Base-by-base conservation (phyloP, 2,888 invertebrate species). In the Platycheirus rosarum region DNA sequence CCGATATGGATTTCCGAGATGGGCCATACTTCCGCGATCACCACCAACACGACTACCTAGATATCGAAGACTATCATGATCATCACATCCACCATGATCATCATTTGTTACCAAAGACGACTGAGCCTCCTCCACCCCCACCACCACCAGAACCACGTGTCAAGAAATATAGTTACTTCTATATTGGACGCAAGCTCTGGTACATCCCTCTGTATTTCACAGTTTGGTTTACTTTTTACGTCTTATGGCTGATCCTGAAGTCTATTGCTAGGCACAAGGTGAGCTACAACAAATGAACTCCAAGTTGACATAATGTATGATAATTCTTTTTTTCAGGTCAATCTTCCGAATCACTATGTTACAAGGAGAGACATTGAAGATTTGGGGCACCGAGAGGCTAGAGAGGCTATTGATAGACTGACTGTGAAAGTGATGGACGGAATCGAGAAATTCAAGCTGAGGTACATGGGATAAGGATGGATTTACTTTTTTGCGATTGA, bases 201-300 rank as follows among this genome's bases (percentile, higher is more conserved):
- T 94, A 94, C 87, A 91, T 94, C 68, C 94, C 94, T 0, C 88
- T 94, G 48, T 94, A 94, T 88, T 94, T 94, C 86, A 94, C 94
- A 65, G 92, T 94, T 6, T 94, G 90, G 89, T 91, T 91, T 68
- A 89, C 89, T 80, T 91, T 94, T 85, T 94, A 94, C 86, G 92
- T 94, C 0, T 92, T 93, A 0, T 93, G 93, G 75, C 88, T 94
- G 20, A 93, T 94, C 76, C 87, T 94, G 20, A 94, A 94, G 88
- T 93, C 94, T 9, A 92, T 94, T 82, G 93, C 93, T 7, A 91
- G 94, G 40, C 94, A 94, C 88, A 94, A 94, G 89, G 93, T 94
- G 62, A 77, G 48, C 16, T 32, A 32, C n/a, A n/a, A n/a, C n/a
- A 32, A 32, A 46, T 5, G 3, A 8, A n/a, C 8, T 7, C 16